Conservation (phyloP, 2,113 vertebrate genomes). For the Salvelinus alpinus region DNA sequence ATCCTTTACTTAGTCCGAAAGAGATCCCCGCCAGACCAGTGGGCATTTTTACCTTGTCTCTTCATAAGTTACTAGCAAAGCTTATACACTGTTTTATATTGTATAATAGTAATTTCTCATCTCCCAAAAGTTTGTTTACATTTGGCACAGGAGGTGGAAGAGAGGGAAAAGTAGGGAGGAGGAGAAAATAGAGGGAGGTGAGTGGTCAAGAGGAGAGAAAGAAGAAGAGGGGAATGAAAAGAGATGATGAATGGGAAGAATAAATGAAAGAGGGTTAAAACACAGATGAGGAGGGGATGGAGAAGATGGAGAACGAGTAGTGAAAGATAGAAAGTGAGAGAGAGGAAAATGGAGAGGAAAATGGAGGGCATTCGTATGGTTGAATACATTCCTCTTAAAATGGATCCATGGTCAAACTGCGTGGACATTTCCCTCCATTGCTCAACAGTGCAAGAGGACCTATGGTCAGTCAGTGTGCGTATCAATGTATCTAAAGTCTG, state of each 20-base stretch:
- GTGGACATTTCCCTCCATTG: not conserved
- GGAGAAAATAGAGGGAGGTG: not conserved
- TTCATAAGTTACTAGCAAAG: not conserved
- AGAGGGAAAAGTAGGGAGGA: not conserved
- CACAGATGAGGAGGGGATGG: not conserved
- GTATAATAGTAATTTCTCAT: too few relatives aligned
- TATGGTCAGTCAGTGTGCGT: not conserved
- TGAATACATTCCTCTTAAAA: not conserved
- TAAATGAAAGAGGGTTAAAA: not conserved
- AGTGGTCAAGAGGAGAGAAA: too few relatives aligned
- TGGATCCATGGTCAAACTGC: not conserved
- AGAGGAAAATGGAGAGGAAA: not conserved
- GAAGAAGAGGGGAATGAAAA: too few relatives aligned
- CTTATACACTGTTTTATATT: not conserved
- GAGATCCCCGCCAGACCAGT: not conserved
- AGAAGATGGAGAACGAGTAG: not conserved
- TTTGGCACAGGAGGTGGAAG: not conserved
- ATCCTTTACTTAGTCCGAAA: slow-evolving; percentile 40
- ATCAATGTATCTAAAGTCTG: not conserved
- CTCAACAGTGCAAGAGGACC: not conserved
- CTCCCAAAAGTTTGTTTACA: not conserved
- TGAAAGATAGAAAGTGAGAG: too few relatives aligned
- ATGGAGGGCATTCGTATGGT: not conserved
- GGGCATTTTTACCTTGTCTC: slow-evolving; percentile 2
- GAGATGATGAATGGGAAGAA: not conserved